Base-by-base conservation (phyloP, 30 jellyfish, hydroid and myxozoan genomes). In the Hydra vulgaris region DNA sequence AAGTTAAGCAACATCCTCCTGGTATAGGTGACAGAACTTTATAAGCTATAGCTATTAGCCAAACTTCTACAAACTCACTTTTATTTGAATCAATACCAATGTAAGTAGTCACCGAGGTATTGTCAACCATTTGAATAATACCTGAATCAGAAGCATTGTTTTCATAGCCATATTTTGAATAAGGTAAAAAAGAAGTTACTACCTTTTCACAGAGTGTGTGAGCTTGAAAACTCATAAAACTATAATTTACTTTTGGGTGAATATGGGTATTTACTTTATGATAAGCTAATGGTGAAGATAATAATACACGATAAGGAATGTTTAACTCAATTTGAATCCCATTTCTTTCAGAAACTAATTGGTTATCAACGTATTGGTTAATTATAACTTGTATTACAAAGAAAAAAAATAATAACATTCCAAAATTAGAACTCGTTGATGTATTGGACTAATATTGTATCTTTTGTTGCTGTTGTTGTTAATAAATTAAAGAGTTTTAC, bases 1-100 rank as follows among this genome's bases (percentile, higher is more conserved):
- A 89, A 1, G 95, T 85, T 23, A 77, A 76, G 67, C 97, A 89
- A 70, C 97, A 89, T n/a, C 94, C 97, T n/a, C 97, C 97, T 67
- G 97, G 97, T 18, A 89, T 71, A 0, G 97, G 97, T 27, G 79
- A 21, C 3, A 19, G 26, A 15, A 15, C 5, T 21, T 15, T 19
- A 61, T 16, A 16, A 8, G 85, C 79, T 15, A 78, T 53, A 15
- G 85, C 79, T 21, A 78, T 23, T 15, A 78, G 69, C 56, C 66
- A 27, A 20, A 22, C 85, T 20, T 78, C 23, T 21, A 78, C 85
- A 54, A 27, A 1, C 17, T 69, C 76, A 69, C 27, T 24, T 69
- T 27, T 27, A 61, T 25, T n/a, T 15, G 77, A 53, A 53, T 54
- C 54, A n/a, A 78, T 75, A 53, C 77, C 76, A 25, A 78, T 18